Conservation (phyloP, 2,797 vertebrate genomes). For the Takifugu ocellatus region DNA sequence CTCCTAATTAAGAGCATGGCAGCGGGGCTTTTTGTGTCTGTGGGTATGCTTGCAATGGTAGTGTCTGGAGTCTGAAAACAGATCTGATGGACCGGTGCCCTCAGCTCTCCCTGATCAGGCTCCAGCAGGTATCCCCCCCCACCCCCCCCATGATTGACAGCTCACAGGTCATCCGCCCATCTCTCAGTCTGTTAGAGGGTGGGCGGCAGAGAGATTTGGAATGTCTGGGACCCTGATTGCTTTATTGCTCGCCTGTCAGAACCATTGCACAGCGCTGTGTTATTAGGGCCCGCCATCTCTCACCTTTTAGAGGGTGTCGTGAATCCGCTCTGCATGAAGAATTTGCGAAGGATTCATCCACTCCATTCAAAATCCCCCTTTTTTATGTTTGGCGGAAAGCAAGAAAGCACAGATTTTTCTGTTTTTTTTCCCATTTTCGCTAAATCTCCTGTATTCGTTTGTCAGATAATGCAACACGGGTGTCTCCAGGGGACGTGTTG, state of each 20-base stretch:
- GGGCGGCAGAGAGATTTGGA: constrained; percentile 81
- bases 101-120: constrained; percentile 73
- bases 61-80: constrained; percentile 79
- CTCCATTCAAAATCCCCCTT: constrained; percentile 70
- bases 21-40: constrained; percentile 67
- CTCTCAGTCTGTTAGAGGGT: constrained; percentile 77
- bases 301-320: constrained; percentile 75
- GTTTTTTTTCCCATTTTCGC: constrained; percentile 47
- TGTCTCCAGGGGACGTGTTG: constrained; percentile 68
- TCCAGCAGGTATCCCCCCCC: constrained; percentile 74
- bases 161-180: constrained; percentile 80
- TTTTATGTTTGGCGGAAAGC: constrained; percentile 63
- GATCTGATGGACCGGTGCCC: constrained; percentile 80
- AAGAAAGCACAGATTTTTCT: constrained; percentile 65
- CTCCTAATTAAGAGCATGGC: constrained; percentile 78
- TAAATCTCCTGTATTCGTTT: constrained; percentile 73
- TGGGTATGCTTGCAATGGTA: constrained; percentile 74
- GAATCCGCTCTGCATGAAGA: constrained; percentile 78
- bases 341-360: constrained; percentile 35
- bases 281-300: constrained; percentile 79
- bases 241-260: constrained; percentile 82
- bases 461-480: constrained; percentile 70
- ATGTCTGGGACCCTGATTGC: constrained; percentile 81
- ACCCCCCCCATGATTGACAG: constrained; percentile 75
- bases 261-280: constrained; percentile 78